Evolutionary conservation across 2,888 invertebrate species (phyloP).

Genomic region (Tinea semifulvella): DNA sequence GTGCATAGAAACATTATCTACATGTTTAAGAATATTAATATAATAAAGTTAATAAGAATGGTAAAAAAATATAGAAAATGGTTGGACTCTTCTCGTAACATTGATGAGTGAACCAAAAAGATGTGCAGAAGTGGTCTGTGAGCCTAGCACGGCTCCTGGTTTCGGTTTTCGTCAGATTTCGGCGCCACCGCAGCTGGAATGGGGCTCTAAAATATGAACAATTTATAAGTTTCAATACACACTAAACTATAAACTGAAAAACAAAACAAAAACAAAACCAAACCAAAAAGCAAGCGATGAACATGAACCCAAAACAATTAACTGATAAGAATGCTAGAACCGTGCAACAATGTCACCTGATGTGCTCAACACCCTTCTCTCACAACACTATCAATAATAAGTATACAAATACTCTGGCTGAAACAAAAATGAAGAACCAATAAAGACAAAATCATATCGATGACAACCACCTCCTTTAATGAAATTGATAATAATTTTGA

Average conservation of each 20-base stretch:
- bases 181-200: slow-evolving; percentile 68
- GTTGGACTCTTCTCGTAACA: slow-evolving; percentile 34
- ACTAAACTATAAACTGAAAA: slow-evolving; percentile 4
- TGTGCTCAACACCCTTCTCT: background rate
- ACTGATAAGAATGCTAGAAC: slow-evolving; percentile 18
- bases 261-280: slow-evolving; percentile 13
- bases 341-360: slow-evolving; percentile 11
- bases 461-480: too few relatives aligned
- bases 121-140: slow-evolving; percentile 15
- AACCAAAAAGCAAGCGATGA: slow-evolving; percentile 21
- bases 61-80: slow-evolving; percentile 38
- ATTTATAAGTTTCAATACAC: slow-evolving; percentile 20
- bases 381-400: slow-evolving; percentile 46
- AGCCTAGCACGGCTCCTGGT: slow-evolving; percentile 61
- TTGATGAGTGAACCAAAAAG: slow-evolving; percentile 1
- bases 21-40: slow-evolving; percentile 25
- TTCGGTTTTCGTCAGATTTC: slow-evolving; percentile 79
- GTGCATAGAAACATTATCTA: slow-evolving; percentile 4
- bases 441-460: slow-evolving; percentile 4
- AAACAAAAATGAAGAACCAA: slow-evolving; percentile 41
- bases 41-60: slow-evolving; percentile 31
- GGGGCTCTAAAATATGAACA: slow-evolving; percentile 68
- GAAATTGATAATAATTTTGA: too few relatives aligned
- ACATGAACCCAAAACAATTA: slow-evolving; percentile 23
- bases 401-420: slow-evolving; percentile 62